Base-by-base conservation (phyloP, 2,888 invertebrate species). In the Leucophenga maculata region DNA sequence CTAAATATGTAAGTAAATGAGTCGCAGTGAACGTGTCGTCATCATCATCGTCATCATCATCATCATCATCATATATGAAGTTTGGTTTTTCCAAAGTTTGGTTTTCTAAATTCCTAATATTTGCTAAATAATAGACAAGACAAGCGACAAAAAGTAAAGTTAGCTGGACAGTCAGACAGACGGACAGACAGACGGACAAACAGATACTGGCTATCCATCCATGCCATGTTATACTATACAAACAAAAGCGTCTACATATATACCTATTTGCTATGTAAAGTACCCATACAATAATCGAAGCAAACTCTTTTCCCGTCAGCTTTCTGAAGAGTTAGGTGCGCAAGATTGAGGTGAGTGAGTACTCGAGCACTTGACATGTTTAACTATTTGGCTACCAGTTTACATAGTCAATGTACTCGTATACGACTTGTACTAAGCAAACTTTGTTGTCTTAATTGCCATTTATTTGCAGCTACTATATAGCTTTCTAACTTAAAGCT, bases 91-190 rank as follows among this genome's bases (percentile, higher is more conserved):
- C 77, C 76, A 80, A 82, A 78, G 39, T 60, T 60, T 60, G 14
- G 59, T 59, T 65, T 65, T 65, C 32, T 32, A 46, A 67, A 82
- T 82, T 82, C 82, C 78, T 79, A 81, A 82, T 81, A 81, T 81
- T 81, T 81, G 79, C 82, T 82, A 78, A 81, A 82, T 82, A 81
- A 81, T 82, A 78, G 80, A 78, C 72, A 73, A 77, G 78, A 59
- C 59, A 50, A 59, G 16, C 44, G 67, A 39, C 46, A 59, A 67
- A n/a, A 50, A 50, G 39, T 39, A 39, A 39, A 39, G 39, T 39
- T 39, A 11, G 39, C 8, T 39, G 39, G 8, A 39, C 39, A 39
- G 20, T 73, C 79, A 68, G 69, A n/a, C 62, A 26, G 50, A 39
- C 55, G 46, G 16, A 18, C 57, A 57, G 44, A 1, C 50, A 1